These are phyloP conservation scores for Poeciliopsis presidionis DNA, from an alignment of 2,797 vertebrate species.

Conservation along the genomic window DNA sequence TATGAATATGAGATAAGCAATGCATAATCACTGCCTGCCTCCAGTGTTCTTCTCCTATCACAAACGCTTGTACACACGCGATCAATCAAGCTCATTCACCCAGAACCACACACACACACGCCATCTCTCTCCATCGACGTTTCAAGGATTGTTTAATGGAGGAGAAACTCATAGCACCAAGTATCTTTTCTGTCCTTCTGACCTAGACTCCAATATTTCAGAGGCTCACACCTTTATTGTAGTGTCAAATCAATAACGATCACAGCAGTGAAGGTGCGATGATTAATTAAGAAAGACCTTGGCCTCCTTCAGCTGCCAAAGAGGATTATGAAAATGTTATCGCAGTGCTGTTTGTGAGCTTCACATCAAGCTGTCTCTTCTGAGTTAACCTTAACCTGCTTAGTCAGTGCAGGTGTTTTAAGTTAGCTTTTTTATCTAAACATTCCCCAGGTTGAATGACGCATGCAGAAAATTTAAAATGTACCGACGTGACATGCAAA, in stretches of 20 bases:
- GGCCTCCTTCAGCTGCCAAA: slow-evolving; percentile 21
- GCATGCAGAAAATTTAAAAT: background rate
- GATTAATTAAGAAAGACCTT: slow-evolving; percentile 63
- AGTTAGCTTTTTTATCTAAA: background rate
- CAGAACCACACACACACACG: slow-evolving; percentile 15
- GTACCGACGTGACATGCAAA: background rate
- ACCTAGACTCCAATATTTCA: slow-evolving; percentile 14
- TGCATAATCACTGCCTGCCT: slow-evolving; percentile 53
- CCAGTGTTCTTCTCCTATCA: slow-evolving; percentile 22
- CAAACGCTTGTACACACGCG: slow-evolving; percentile 17
- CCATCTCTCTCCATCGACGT: background rate
- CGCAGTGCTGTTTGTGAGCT: background rate
- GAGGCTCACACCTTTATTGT: slow-evolving; percentile 36
- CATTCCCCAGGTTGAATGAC: background rate
- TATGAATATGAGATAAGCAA: slow-evolving; percentile 52
- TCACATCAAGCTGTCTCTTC: background rate
- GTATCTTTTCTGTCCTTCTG: slow-evolving; percentile 22
- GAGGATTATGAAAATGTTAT: background rate
- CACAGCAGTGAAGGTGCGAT: slow-evolving; percentile 57
- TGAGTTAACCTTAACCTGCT: background rate
- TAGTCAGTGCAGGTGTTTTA: background rate
- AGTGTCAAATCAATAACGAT: slow-evolving; percentile 59
- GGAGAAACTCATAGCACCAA: slow-evolving; percentile 17
- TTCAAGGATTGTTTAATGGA: slow-evolving; percentile 33
- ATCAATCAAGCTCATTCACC: slow-evolving; percentile 20